A percentile compares a stretch with the other conserved stretches of the same genome.
phyloP scores from a whole-genome alignment of 2,888 invertebrate genomes.

The Tiliacea aurago region DNA sequence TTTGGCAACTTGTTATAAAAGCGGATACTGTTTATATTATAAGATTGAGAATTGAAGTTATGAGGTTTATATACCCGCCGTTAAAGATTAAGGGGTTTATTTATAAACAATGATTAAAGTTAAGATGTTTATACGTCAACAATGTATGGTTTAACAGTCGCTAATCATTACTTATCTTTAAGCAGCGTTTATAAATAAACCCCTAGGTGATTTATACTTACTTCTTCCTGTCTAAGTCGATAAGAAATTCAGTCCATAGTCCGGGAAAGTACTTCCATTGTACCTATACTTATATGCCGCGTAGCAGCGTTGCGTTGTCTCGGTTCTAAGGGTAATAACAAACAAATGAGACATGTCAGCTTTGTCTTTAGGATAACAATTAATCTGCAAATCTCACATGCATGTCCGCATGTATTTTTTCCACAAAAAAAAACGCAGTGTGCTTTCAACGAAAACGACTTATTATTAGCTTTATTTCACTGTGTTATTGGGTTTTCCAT shows the following conservation, averaged over 20 bases:
- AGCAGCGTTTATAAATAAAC: too few species aligned
- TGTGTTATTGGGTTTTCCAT: neutral
- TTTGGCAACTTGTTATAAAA: too few species aligned
- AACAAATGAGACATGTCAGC: too few species aligned
- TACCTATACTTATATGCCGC: neutral
- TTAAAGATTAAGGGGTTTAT: neutral
- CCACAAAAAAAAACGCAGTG: too few species aligned
- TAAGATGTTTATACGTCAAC: too few species aligned
- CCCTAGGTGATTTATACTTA: too few species aligned
- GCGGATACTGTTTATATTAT: too few species aligned
- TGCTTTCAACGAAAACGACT: neutral
- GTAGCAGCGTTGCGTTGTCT: neutral
- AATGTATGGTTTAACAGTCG: too few species aligned
- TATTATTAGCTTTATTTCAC: neutral
- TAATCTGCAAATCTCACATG: neutral
- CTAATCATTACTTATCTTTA: too few species aligned
- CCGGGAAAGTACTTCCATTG: neutral
- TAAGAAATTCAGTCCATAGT: neutral
- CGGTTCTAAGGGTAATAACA: neutral
- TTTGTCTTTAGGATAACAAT: neutral
- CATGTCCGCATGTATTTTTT: too few species aligned
- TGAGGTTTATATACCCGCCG: neutral
- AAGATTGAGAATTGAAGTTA: too few species aligned
- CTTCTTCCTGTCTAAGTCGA: neutral
- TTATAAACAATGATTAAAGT: too few species aligned